A percentile compares a stretch with the other conserved stretches of the same genome.
phyloP scores from a whole-genome alignment of 2,113 vertebrate species.

The Phrynocephalus versicolor region DNA sequence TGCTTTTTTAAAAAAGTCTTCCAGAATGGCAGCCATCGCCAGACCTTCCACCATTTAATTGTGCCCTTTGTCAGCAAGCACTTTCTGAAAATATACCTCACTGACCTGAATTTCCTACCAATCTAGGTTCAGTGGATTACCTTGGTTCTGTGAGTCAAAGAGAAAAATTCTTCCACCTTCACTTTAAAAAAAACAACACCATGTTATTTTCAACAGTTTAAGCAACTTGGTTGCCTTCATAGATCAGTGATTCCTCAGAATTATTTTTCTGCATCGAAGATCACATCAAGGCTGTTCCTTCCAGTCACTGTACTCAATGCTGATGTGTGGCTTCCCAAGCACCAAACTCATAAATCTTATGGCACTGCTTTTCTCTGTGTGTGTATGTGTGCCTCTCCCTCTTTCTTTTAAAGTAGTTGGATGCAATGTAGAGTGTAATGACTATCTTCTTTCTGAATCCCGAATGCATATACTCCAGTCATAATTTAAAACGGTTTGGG shows the following conservation, averaged over 20 bases:
- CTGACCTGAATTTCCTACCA: too few species aligned
- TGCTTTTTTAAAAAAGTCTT: too few species aligned
- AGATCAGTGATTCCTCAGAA: slow-evolving; percentile 28
- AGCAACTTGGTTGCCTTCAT: background rate
- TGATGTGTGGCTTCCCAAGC: background rate
- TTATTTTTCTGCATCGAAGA: slow-evolving; percentile 33
- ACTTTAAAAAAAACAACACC: background rate
- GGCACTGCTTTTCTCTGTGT: background rate
- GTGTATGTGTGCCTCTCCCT: background rate
- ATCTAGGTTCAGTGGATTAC: too few species aligned
- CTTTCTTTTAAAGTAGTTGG: slow-evolving; percentile 6
- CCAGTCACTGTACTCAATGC: background rate
- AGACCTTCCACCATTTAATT: too few species aligned
- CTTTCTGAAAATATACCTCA: too few species aligned
- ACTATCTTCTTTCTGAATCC: background rate
- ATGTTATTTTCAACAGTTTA: slow-evolving; percentile 33
- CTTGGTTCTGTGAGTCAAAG: too few species aligned
- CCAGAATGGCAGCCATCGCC: too few species aligned
- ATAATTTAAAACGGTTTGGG: slow-evolving; percentile 39
- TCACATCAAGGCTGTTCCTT: slow-evolving; percentile 32
- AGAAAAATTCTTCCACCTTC: too few species aligned
- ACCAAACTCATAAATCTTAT: slow-evolving; percentile 8
- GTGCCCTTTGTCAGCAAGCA: too few species aligned
- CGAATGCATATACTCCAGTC: slow-evolving; percentile 34
- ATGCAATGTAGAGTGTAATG: slow-evolving; percentile 6